phyloP scores from a whole-genome alignment of 1,140 invertebrate species.

The Chelonus insularis region DNA sequence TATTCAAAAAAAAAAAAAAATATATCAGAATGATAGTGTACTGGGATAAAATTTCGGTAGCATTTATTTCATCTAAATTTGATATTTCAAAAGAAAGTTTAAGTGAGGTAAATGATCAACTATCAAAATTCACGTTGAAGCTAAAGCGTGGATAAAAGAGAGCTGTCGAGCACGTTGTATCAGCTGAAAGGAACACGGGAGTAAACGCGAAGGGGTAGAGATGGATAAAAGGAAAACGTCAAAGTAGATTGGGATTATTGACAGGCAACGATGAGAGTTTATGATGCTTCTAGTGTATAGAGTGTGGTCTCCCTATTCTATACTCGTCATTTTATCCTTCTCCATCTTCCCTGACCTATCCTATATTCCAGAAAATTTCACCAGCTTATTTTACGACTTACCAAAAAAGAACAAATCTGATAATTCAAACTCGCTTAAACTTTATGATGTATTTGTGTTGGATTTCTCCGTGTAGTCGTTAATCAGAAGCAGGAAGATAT shows the following conservation, averaged over 20 bases:
- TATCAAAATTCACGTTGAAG: neutral
- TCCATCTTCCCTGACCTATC: too few species aligned
- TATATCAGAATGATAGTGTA: too few species aligned
- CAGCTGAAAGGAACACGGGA: neutral
- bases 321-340: neutral
- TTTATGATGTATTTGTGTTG: too few species aligned
- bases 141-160: neutral
- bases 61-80: too few species aligned
- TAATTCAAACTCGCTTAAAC: too few species aligned
- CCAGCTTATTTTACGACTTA: too few species aligned
- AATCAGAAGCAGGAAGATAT: neutral
- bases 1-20: too few species aligned
- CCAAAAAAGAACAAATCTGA: too few species aligned
- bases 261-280: conserved; percentile 10
- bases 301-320: neutral
- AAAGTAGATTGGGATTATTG: conserved; percentile 7
- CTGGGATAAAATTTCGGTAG: too few species aligned
- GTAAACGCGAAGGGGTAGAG: neutral
- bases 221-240: conserved; percentile 11
- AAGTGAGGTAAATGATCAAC: neutral
- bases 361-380: too few species aligned
- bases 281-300: conserved; percentile 1
- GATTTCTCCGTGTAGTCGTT: too few species aligned
- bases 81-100: too few species aligned
- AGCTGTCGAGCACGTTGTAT: neutral